Base-by-base conservation (phyloP, 2,113 vertebrate genomes). In the Gambusia affinis region DNA sequence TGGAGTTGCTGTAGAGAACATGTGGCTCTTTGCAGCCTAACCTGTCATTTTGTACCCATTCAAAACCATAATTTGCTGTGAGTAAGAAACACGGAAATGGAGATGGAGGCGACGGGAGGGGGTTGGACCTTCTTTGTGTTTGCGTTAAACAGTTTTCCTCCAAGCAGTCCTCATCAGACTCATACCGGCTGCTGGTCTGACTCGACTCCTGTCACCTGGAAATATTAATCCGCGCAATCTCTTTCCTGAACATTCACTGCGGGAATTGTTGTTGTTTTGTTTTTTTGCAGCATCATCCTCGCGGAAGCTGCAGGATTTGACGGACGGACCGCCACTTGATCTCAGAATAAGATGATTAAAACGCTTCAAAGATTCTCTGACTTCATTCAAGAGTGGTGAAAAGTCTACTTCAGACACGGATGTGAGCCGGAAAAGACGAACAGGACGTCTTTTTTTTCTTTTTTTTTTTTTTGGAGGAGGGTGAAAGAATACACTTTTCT, bases 61-160 rank as follows among this genome's bases (percentile, higher is more conserved):
- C 29, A 72, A 70, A 67, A 74, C 68, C 78, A 77, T 71, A 79
- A n/a, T 72, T 75, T 86, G 65, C 60, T 71, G 71, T 61, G 75
- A 72, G 75, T 67, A 61, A 81, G 35, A 83, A 89, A 94, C 94
- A 92, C 93, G 94, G 94, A 95, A 94, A 87, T 83, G 77, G 68
- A 29, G 63, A 64, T 80, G 72, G 15, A 82, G 6, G 62, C 70
- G 64, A 60, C 29, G 76, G 7, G 33, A 6, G 66, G 63, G 74
- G 87, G 79, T 37, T 76, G 80, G 80, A 76, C 73, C 54, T 79
- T 39, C 63, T n/a, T 33, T 33, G 29, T 33, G 22, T 35, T 44
- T 19, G 69, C 57, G 80, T 44, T 39, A 77, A 67, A 64, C 74
- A 81, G 73, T 61, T 63, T 44, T 72, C 66, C 65, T 54, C 42